Base-by-base conservation (phyloP, 2,797 vertebrate genomes). In the Microtus obscurus region DNA sequence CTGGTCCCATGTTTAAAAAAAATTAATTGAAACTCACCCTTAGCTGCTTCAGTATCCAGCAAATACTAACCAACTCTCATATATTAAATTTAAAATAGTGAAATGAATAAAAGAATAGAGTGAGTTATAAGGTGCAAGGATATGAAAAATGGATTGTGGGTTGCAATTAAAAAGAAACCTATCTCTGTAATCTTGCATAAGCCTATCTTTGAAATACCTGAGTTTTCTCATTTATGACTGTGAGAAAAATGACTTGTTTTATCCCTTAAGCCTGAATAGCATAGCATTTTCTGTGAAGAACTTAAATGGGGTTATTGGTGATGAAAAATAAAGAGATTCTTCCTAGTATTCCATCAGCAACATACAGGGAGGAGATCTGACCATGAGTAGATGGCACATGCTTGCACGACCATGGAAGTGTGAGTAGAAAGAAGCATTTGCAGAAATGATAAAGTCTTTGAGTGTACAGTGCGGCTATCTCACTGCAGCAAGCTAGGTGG, bases 91-190 rank as follows among this genome's bases (percentile, higher is more conserved):
- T 31, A 59, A 92, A 93, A 83, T 51, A 40, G 61, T 12, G 9
- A 51, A 89, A 76, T 86, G 17, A 73, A 90, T 40, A 85, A 71
- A n/a, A 56, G 34, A 88, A 86, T 91, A 4, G 1, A 29, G 40
- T 92, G 45, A 80, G 25, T 59, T 92, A 73, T 13, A 65, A 77
- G 85, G 27, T 37, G 1, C 11, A 91, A 94, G 59, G 14, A 61
- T 71, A 16, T 85, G 71, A 25, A 91, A 67, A 93, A 31, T 4
- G 16, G 29, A 63, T 53, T 73, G 37, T 10, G 56, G 40, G 25
- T 90, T 80, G 91, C 91, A 97, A 80, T 90, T 48, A 13, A 79
- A 81, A 85, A 85, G 59, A 88, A 94, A 67, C 29, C 0, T 25
- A 45, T 21, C n/a, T 87, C 51, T 48, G 25, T 77, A 2, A 5